Percentiles rank a stretch among this genome's conserved stretches.
These are phyloP conservation scores for Crax fasciolata DNA, from an alignment of 2,797 vertebrate species.

Conservation along the genomic window DNA sequence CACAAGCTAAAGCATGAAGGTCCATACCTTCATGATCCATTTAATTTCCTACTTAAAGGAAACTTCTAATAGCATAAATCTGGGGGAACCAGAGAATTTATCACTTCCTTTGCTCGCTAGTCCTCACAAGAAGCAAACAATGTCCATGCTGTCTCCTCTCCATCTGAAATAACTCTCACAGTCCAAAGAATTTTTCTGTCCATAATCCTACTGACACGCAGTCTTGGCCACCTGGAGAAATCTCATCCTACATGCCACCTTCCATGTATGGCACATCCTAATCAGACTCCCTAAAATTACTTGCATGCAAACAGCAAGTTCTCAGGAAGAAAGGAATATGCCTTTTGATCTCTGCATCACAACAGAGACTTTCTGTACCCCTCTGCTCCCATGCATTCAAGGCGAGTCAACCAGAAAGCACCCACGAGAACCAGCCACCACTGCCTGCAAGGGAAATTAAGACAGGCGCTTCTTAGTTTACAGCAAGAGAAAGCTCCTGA, in stretches of 20 bases:
- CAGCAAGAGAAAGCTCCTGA: background rate
- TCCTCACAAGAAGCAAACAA: background rate
- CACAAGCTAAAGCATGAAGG: background rate
- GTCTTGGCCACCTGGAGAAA: background rate
- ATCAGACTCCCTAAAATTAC: background rate
- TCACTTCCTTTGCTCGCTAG: background rate
- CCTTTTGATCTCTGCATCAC: background rate
- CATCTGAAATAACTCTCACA: background rate
- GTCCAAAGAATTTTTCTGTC: background rate
- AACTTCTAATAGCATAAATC: background rate
- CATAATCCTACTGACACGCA: background rate
- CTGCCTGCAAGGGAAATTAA: background rate
- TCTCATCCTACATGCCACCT: background rate
- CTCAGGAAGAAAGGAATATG: background rate
- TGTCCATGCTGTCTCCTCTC: background rate
- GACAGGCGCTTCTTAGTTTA: background rate
- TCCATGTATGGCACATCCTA: fast-evolving
- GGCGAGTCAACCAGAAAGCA: background rate
- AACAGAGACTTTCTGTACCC: background rate
- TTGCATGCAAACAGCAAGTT: background rate
- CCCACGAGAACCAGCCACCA: background rate
- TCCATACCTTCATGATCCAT: background rate
- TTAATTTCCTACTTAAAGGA: background rate
- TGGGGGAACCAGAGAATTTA: background rate
- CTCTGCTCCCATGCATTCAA: background rate